Evolutionary conservation across 1,140 invertebrate genomes (phyloP), one percentile per base, ranked within the genome.

Genomic region (Leptinotarsa undecemlineata): DNA sequence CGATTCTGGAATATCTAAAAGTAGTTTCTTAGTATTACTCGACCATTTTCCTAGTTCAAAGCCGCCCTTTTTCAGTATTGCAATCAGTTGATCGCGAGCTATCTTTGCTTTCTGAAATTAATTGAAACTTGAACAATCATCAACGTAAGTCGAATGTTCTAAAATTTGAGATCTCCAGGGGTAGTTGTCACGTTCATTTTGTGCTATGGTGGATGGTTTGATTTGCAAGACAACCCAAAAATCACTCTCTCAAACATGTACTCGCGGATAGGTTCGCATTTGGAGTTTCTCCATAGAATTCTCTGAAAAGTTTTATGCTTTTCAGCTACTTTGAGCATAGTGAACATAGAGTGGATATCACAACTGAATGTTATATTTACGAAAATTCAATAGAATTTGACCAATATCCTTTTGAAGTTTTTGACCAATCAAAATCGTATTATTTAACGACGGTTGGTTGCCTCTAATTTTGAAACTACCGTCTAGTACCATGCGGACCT

Each of bases 391-490:
- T 19, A 76, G 33, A 57, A 76, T 76, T 60, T 8, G 19, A 15
- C n/a, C 14, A 26, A 76, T 67, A 68, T 76, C 74, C 5, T 67
- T 14, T 48, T 76, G 70, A 64, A 76, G 63, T 48, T 76, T 76
- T 15, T 21, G 71, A 64, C 74, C 74, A n/a, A 19, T 21, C 23
- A 68, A 48, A 48, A 75, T 48, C 19, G 62, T 48, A 48, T 71
- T 69, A 64, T 75, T 75, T 17, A 75, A 33, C 26, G 6, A 33
- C 26, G 6, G 26, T 33, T 33, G 6, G 26, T 33, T 33, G 6
- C 21, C 23, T 80, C 78, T 2, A 73, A 73, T 20, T 79, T 64
- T 57, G 81, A 64, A 63, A 79, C 87, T 79, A 75, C 87, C 79
- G 74, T 80, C 61, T 48, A 42, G 79, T 64, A 79, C 57, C 51